Percentiles rank a stretch among this genome's conserved stretches.
Conservation (phyloP, 2,797 vertebrate genomes). For the Parambassis ranga region DNA sequence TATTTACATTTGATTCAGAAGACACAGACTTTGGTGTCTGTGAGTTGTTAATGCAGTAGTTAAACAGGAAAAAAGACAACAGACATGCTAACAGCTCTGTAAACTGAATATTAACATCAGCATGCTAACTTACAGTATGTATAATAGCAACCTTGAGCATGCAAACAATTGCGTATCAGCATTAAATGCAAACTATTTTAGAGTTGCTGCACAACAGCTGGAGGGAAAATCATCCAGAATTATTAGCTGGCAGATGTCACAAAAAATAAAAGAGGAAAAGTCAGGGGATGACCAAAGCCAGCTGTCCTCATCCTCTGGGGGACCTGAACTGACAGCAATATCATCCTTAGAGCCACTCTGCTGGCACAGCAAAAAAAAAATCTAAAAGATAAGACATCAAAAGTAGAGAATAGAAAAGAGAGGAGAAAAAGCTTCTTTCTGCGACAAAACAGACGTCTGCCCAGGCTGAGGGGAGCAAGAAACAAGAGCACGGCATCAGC, state of each 20-base stretch:
- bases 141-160: background rate
- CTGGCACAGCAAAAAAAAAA: background rate
- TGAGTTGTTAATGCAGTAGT: background rate
- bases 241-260: background rate
- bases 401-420: slow-evolving; percentile 1
- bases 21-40: background rate
- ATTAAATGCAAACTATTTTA: background rate
- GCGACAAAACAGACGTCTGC: slow-evolving; percentile 28
- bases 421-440: slow-evolving; percentile 4
- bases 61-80: background rate
- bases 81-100: background rate
- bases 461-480: slow-evolving; percentile 37
- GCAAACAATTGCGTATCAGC: background rate
- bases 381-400: no score
- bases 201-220: background rate
- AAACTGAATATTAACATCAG: background rate
- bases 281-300: background rate
- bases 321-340: background rate
- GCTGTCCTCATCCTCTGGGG: background rate
- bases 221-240: background rate
- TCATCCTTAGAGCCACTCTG: background rate
- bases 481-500: slow-evolving; percentile 41
- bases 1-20: no score
- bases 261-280: background rate
- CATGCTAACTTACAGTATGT: background rate